These are phyloP conservation scores for Caerostris extrusa DNA, from an alignment of 1,140 invertebrate genomes.

Conservation along the genomic window DNA sequence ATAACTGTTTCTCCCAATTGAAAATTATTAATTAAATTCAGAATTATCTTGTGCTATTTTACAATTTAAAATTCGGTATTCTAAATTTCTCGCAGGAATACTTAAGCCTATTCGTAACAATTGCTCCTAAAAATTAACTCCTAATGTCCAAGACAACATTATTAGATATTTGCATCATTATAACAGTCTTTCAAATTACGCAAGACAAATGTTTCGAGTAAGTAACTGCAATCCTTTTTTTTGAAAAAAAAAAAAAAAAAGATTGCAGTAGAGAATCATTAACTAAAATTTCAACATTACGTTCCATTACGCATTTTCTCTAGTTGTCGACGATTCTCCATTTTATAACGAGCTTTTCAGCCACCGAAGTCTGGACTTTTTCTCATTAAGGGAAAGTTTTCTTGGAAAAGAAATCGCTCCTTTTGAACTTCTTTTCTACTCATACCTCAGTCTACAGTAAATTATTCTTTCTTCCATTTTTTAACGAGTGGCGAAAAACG, in stretches of 20 bases:
- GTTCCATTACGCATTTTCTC: slow-evolving; percentile 23
- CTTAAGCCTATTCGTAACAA: no score
- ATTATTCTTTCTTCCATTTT: background rate
- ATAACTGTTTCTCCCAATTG: no score
- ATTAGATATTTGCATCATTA: no score
- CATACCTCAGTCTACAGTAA: background rate
- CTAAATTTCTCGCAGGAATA: no score
- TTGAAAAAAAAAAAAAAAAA: background rate
- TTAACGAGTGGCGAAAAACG: slow-evolving; percentile 43
- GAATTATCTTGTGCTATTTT: no score
- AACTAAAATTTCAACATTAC: background rate
- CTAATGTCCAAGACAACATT: no score
- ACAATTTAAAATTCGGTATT: no score
- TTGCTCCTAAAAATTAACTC: no score
- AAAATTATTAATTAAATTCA: no score
- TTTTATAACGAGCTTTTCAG: slow-evolving; percentile 64
- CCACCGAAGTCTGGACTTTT: slow-evolving; percentile 36
- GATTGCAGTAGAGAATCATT: slow-evolving; percentile 4
- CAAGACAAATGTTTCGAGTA: slow-evolving; percentile 9
- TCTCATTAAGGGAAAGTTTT: slow-evolving; percentile 67
- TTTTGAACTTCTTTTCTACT: background rate
- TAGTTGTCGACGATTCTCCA: slow-evolving; percentile 4
- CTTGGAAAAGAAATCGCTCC: background rate
- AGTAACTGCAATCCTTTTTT: background rate
- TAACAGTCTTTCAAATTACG: no score